These are phyloP conservation scores for Microtus pennsylvanicus DNA, from an alignment of 2,113 vertebrate species.

Conservation along the genomic window DNA sequence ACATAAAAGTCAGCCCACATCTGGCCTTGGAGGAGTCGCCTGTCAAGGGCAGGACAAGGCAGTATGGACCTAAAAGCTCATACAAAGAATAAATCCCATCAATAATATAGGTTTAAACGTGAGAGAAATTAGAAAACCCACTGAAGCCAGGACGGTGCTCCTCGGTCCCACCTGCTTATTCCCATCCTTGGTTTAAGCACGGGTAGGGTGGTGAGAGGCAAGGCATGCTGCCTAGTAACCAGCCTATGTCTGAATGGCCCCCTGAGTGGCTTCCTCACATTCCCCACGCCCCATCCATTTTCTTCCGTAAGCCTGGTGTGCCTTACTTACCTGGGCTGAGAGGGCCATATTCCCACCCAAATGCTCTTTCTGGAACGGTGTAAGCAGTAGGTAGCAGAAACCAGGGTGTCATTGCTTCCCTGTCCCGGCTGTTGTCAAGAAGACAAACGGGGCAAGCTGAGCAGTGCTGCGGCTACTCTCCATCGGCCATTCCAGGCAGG, in stretches of 20 bases:
- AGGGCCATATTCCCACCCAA: too few relatives aligned
- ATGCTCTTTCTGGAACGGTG: neutral
- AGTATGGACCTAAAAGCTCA: neutral
- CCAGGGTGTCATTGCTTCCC: neutral
- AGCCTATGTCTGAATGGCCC: neutral
- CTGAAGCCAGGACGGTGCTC: neutral
- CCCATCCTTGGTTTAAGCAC: neutral
- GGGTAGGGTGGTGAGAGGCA: rapidly evolving
- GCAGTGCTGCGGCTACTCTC: neutral
- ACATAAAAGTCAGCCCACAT: neutral
- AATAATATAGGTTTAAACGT: neutral
- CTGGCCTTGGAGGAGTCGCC: neutral
- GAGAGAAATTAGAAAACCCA: neutral
- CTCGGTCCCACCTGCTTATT: neutral
- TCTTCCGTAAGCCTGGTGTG: neutral
- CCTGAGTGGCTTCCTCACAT: neutral
- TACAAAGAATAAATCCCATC: neutral
- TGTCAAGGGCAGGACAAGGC: neutral
- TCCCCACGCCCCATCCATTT: neutral
- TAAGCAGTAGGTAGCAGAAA: neutral
- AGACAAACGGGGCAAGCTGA: neutral
- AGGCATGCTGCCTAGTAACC: neutral
- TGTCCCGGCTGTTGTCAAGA: constrained; percentile 17
- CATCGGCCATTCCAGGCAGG: neutral
- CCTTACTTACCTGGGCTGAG: neutral